Conservation (phyloP, 2,113 vertebrate genomes). For the Stercorarius parasiticus region DNA sequence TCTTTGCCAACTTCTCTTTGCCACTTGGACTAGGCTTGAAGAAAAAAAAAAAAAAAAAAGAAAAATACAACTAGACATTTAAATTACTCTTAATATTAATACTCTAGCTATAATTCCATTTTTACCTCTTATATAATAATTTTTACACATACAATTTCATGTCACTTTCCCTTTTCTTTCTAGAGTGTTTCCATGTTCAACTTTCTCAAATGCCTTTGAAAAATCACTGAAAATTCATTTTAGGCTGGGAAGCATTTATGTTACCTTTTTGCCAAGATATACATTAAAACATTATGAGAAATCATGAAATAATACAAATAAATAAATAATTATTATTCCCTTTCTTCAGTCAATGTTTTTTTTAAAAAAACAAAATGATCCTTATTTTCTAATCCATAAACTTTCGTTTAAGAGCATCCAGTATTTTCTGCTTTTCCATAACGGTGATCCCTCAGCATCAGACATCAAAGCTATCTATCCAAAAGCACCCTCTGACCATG, state of each 20-base stretch:
- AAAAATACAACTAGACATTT: neutral
- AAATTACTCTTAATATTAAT: neutral
- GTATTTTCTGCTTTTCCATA: neutral
- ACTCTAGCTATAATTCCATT: neutral
- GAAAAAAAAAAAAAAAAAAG: neutral
- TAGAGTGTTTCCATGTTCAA: neutral
- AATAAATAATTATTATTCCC: neutral
- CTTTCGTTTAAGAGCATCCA: neutral
- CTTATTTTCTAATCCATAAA: neutral
- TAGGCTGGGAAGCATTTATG: neutral
- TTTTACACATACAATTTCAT: neutral
- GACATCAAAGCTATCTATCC: neutral
- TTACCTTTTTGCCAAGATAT: neutral
- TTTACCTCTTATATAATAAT: neutral
- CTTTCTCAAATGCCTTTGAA: neutral
- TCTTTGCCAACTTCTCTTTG: constrained; percentile 57
- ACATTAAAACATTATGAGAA: neutral
- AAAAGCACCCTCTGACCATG: neutral
- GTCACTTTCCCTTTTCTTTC: neutral
- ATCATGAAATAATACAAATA: neutral
- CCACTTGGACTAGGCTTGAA: constrained; percentile 8
- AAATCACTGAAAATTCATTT: neutral
- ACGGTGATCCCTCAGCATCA: neutral
- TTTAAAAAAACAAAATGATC: neutral
- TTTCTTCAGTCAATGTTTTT: neutral